These are phyloP conservation scores for Meliscaeva auricollis DNA, from an alignment of 2,888 invertebrate species.

Conservation along the genomic window DNA sequence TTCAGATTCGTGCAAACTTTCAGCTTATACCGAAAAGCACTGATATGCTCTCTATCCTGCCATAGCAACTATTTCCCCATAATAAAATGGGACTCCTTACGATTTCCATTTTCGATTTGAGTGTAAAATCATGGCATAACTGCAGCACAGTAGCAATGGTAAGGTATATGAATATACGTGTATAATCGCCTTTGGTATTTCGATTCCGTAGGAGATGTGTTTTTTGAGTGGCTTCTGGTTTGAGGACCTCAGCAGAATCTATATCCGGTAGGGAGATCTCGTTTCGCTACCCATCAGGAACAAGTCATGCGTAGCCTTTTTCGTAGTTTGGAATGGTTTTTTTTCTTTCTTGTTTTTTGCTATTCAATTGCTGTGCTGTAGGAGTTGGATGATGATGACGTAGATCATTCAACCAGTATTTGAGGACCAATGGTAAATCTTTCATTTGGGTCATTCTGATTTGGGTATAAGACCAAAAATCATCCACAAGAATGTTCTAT, in stretches of 20 bases:
- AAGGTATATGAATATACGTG: not conserved
- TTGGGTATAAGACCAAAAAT: conserved; percentile 32
- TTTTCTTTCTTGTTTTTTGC: not conserved
- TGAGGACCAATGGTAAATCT: conserved; percentile 28
- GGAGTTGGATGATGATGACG: conserved; percentile 1
- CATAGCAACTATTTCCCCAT: not conserved
- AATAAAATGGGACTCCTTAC: conserved; percentile 36
- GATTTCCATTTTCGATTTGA: conserved; percentile 60
- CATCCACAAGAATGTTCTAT: not conserved
- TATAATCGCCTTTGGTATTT: conserved; percentile 4
- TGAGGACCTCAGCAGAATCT: conserved; percentile 3
- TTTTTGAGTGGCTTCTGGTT: conserved; percentile 42
- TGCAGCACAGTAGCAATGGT: conserved; percentile 24
- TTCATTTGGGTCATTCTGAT: conserved; percentile 42
- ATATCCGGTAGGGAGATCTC: conserved; percentile 11
- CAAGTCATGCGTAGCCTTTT: conserved; percentile 40
- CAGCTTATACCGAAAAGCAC: not conserved
- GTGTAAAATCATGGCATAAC: conserved; percentile 54
- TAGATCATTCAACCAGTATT: conserved; percentile 32
- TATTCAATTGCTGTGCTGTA: not conserved
- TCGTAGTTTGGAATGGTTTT: not conserved
- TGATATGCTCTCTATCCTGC: no score
- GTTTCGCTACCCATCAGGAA: conserved; percentile 26
- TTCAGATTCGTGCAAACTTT: conserved; percentile 35
- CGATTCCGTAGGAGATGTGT: conserved; percentile 11